Evolutionary conservation across 2,888 invertebrate genomes (phyloP).

Genomic region (Agonopterix heracliana): DNA sequence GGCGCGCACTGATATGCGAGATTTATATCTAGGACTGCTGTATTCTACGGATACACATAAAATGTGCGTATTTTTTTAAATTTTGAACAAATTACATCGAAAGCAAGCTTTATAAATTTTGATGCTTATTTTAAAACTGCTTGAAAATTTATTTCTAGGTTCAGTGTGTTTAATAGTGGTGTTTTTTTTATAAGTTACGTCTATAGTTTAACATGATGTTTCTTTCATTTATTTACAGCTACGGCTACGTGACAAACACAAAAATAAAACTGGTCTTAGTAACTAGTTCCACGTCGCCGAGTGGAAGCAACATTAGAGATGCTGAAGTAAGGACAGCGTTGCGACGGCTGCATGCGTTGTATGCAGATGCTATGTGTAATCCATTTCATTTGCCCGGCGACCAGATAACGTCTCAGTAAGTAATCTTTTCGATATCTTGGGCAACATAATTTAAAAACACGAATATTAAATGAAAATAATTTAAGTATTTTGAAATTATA

Average conservation of each 20-base stretch:
- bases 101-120: too few species aligned
- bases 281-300: constrained; percentile 93
- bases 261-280: constrained; percentile 96
- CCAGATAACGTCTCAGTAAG: constrained; percentile 90
- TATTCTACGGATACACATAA: constrained; percentile 97
- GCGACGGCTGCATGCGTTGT: constrained; percentile 91
- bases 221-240: constrained; percentile 68
- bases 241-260: constrained; percentile 98
- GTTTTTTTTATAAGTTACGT: too few species aligned
- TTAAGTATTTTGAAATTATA: background rate
- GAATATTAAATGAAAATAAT: background rate
- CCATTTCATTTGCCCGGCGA: constrained; percentile 98
- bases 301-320: constrained; percentile 90
- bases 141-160: too few species aligned
- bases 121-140: too few species aligned
- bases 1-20: constrained; percentile 83
- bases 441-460: too few species aligned
- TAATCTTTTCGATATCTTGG: constrained; percentile 1
- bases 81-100: background rate
- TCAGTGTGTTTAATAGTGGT: too few species aligned
- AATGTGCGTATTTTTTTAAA: constrained; percentile 79
- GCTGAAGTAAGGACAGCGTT: constrained; percentile 94
- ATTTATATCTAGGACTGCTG: constrained; percentile 92
- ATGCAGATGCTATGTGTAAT: constrained; percentile 96
- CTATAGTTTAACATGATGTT: too few species aligned